Base-by-base conservation (phyloP, 2,113 vertebrate genomes). In the Elephas maximus region DNA sequence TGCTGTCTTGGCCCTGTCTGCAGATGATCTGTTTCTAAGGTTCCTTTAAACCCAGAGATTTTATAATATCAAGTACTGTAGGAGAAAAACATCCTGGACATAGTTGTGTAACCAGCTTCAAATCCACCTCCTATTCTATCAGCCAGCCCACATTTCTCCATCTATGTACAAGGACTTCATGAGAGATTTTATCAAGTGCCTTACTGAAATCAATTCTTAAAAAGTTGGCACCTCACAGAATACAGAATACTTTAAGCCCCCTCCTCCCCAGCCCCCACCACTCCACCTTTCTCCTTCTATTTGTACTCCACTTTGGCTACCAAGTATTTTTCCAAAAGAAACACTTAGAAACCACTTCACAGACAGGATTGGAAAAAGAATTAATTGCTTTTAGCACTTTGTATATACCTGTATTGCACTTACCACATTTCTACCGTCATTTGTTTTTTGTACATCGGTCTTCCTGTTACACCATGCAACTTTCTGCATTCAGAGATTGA, bases 191-290 rank as follows among this genome's bases (percentile, higher is more conserved):
- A 88, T 95, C 89, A 94, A 96, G 53, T 67, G 67, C 67, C 62
- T 88, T 94, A 65, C 73, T 90, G 44, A 96, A 95, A 94, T 93
- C 67, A 95, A 78, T 93, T 89, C 88, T 93, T 92, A 93, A 88
- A 95, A 91, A 79, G 26, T 0, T 95, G 82, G 87, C 83, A 88
- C 48, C 53, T 89, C 78, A 79, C 78, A 79, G 37, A 93, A 78
- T 91, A 96, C 15, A 93, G 26, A 94, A 92, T 76, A 17, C 73
- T 88, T 81, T 89, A 89, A 90, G 63, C 44, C 67, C 71, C 51
- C 51, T 8, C 51, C 11, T 17, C 53, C 53, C 53, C 11, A 57
- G 11, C 53, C 53, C 53, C 24, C 4, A 6, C 8, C 7, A 48
- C 48, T 37, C 37, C 37, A 37, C 44, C 8, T 88, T 30, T 45